A percentile compares a stretch with the other conserved stretches of the same genome.
phyloP scores from a whole-genome alignment of 1,140 invertebrate species.

The Ceratosolen fusciceps region DNA sequence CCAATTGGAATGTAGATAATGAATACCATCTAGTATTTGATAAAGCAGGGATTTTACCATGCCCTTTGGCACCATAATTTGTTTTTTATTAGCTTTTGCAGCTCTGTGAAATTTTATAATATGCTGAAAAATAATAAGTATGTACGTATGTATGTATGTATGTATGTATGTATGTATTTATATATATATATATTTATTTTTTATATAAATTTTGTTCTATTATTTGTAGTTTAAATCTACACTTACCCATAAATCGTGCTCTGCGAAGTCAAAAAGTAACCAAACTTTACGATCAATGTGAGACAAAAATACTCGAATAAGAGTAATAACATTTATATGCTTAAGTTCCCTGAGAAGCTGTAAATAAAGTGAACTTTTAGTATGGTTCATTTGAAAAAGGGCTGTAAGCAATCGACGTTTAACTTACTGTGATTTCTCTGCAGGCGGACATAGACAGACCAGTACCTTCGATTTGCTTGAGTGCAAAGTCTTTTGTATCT shows the following conservation, averaged over 20 bases:
- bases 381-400: constrained; percentile 10
- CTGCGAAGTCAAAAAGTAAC: constrained; percentile 98
- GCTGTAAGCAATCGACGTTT: background rate
- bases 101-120: constrained; percentile 99
- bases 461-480: constrained; percentile 99
- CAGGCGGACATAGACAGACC: constrained; percentile 99
- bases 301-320: constrained; percentile 97
- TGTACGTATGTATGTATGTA: no score
- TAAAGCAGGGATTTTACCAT: constrained; percentile 99
- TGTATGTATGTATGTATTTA: no score
- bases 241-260: constrained; percentile 97
- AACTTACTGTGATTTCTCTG: constrained; percentile 96
- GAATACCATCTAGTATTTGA: constrained; percentile 99
- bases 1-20: constrained; percentile 99
- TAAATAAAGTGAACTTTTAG: constrained; percentile 61
- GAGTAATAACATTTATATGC: constrained; percentile 97
- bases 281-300: constrained; percentile 98
- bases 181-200: no score
- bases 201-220: constrained; percentile 19
- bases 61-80: constrained; percentile 94
- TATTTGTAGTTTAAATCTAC: background rate
- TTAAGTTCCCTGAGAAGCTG: constrained; percentile 97
- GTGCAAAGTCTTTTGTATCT: constrained; percentile 93
- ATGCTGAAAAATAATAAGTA: constrained; percentile 76
- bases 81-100: constrained; percentile 98